phyloP scores from a whole-genome alignment of 2,888 invertebrate genomes.

The Eristalis tenax region DNA sequence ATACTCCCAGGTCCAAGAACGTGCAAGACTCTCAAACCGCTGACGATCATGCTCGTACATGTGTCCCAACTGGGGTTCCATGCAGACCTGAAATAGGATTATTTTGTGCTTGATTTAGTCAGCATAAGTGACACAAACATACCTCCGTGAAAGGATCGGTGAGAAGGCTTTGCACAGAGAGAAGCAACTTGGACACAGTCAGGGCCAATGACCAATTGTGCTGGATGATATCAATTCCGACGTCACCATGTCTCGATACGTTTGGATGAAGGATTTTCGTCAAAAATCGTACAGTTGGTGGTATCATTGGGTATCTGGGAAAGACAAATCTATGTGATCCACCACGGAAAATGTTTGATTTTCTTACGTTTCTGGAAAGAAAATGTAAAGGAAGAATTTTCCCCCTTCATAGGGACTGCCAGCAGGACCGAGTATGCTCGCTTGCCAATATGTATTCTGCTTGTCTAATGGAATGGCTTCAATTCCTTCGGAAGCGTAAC shows the following conservation, averaged over 20 bases:
- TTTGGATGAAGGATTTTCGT: constrained; percentile 97
- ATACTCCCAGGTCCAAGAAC: constrained; percentile 94
- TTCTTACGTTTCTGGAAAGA: constrained; percentile 90
- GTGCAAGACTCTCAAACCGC: constrained; percentile 90
- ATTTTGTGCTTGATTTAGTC: not conserved
- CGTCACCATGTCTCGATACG: constrained; percentile 96
- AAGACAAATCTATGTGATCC: not conserved
- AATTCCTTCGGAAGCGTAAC: constrained; percentile 80
- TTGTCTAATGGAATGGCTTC: constrained; percentile 81
- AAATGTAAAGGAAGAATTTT: constrained; percentile 93
- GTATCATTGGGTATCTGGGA: constrained; percentile 91
- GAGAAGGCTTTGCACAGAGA: constrained; percentile 92
- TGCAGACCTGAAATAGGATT: constrained; percentile 86
- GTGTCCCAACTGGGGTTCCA: constrained; percentile 92
- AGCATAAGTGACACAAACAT: not conserved
- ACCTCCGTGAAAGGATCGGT: constrained; percentile 95
- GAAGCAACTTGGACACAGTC: constrained; percentile 93
- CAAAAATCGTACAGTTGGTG: constrained; percentile 94
- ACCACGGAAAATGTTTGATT: not conserved
- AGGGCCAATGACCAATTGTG: constrained; percentile 98
- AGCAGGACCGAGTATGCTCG: constrained; percentile 93
- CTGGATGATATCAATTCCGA: constrained; percentile 96
- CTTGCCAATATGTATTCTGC: constrained; percentile 91
- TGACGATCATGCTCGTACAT: constrained; percentile 88
- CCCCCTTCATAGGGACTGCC: constrained; percentile 98